Conservation (phyloP, 2,113 vertebrate genomes). For the Rhadina sibilatrix region DNA sequence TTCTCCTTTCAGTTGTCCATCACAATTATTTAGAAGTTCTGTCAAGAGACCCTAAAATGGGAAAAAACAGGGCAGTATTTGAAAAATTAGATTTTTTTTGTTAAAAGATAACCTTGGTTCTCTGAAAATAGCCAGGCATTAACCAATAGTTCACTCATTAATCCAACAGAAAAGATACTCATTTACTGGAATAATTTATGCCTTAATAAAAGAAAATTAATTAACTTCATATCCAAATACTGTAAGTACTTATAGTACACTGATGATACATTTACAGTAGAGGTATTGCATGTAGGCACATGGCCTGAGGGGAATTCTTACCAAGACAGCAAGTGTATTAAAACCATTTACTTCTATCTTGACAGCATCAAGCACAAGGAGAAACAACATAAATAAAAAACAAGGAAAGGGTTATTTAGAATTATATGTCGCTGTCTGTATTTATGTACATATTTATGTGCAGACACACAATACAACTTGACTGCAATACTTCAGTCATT, state of each 20-base stretch:
- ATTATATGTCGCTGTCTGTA: background rate
- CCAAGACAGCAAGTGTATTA: background rate
- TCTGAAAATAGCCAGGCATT: background rate
- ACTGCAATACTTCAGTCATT: background rate
- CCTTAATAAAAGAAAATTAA: background rate
- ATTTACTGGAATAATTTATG: background rate
- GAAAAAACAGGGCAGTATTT: background rate
- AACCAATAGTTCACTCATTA: background rate
- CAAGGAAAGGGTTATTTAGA: background rate
- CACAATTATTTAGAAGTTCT: constrained; percentile 92
- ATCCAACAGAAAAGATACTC: background rate
- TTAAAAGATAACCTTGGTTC: background rate
- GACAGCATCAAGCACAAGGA: background rate
- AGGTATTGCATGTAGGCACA: background rate
- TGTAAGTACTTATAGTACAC: background rate
- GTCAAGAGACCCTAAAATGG: constrained; percentile 83
- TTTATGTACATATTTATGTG: background rate
- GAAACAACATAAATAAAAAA: background rate
- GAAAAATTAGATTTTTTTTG: background rate
- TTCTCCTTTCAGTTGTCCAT: constrained; percentile 94
- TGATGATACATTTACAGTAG: background rate
- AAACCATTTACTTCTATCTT: background rate
- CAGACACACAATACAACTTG: background rate
- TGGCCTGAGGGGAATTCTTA: background rate
- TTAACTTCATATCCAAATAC: background rate